Conservation (phyloP, 2,113 vertebrate species). For the Lepus americanus region DNA sequence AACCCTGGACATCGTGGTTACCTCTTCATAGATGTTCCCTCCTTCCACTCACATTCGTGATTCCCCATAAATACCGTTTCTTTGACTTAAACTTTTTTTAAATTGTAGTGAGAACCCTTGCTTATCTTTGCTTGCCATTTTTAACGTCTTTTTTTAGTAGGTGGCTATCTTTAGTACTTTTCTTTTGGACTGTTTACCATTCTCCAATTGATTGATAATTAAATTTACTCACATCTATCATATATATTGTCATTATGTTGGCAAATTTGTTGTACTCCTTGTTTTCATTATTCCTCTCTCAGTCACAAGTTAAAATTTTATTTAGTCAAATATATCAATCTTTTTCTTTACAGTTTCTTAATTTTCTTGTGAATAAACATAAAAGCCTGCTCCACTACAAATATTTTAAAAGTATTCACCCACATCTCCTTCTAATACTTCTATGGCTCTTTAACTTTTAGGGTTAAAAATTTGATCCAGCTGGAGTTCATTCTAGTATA, state of each 20-base stretch:
- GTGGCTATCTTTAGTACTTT: background rate
- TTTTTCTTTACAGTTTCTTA: constrained; percentile 36
- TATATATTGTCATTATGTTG: background rate
- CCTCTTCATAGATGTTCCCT: background rate
- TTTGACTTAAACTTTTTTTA: background rate
- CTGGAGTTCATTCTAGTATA: background rate
- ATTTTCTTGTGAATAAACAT: constrained; percentile 10
- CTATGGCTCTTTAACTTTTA: background rate
- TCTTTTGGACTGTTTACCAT: background rate
- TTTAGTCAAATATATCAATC: constrained; percentile 20
- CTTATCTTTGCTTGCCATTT: background rate
- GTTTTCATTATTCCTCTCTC: constrained; percentile 9
- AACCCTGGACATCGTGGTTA: background rate
- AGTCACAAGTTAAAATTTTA: constrained; percentile 26
- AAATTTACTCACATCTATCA: background rate
- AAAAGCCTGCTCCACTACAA: background rate
- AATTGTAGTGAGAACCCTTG: background rate
- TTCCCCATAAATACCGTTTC: background rate
- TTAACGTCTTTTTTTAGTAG: background rate
- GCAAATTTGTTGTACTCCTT: constrained; percentile 12
- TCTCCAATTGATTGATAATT: constrained; percentile 5
- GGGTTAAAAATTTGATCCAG: constrained; percentile 16
- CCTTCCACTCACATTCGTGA: background rate
- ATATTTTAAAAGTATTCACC: background rate
- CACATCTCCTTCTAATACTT: background rate